phyloP scores from a whole-genome alignment of 1,140 invertebrate genomes.

The Wasmannia auropunctata region DNA sequence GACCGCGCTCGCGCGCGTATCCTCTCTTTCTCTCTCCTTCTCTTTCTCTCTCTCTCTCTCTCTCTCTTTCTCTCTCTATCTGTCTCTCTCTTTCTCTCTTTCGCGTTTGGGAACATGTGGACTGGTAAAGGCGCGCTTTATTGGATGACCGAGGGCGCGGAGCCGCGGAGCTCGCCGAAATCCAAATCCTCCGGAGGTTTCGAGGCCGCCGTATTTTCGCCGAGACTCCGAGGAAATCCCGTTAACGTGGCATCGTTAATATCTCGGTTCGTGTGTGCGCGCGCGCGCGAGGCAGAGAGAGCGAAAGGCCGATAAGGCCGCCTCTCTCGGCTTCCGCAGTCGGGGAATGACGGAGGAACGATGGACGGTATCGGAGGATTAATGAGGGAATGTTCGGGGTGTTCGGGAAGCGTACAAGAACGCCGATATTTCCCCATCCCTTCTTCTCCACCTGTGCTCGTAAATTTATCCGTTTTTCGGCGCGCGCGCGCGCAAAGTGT shows the following conservation, averaged over 20 bases:
- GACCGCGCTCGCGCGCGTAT: neutral
- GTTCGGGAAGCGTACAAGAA: conserved; percentile 32
- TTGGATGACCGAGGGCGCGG: conserved; percentile 46
- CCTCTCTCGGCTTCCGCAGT: conserved; percentile 60
- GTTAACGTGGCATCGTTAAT: conserved; percentile 77
- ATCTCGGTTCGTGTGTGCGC: conserved; percentile 67
- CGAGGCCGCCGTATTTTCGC: conserved; percentile 75
- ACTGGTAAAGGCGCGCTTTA: conserved; percentile 42
- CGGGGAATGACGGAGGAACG: conserved; percentile 53
- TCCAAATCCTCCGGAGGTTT: conserved; percentile 73
- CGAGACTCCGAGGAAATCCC: conserved; percentile 75
- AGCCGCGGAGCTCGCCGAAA: conserved; percentile 69
- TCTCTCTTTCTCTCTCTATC: too few species aligned
- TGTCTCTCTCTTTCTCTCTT: too few species aligned
- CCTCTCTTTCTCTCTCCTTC: too few species aligned
- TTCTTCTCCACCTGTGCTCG: neutral
- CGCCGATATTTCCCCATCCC: conserved; percentile 34
- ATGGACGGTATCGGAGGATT: conserved; percentile 68
- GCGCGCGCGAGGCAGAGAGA: conserved; percentile 38
- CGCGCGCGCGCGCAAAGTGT: neutral
- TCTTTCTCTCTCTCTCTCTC: too few species aligned
- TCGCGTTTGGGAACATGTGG: neutral
- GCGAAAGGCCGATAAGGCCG: conserved; percentile 56
- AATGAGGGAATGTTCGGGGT: conserved; percentile 71
- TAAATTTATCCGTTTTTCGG: conserved; percentile 54